A percentile compares a stretch with the other conserved stretches of the same genome.
Conservation (phyloP, 2,797 vertebrate genomes). For the Spondyliosoma cantharus region DNA sequence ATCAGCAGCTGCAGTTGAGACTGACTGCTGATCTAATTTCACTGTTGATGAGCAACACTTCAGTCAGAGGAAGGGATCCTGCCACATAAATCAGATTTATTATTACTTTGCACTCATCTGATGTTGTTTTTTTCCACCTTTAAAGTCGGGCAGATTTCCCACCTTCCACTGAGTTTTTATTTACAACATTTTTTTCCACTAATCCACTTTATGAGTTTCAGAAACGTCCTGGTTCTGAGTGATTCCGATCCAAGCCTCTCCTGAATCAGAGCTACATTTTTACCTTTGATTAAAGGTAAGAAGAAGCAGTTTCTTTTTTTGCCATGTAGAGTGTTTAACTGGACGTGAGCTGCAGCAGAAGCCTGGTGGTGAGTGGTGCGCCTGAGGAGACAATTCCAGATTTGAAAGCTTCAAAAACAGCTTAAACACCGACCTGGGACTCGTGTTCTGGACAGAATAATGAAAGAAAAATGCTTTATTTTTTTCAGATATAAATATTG, state of each 20-base stretch:
- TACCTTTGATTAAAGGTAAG: not conserved
- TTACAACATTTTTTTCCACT: not conserved
- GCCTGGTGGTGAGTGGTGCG: not conserved
- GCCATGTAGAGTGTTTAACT: not conserved
- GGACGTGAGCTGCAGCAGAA: not conserved
- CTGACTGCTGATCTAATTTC: too few relatives aligned
- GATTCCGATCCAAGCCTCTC: too few relatives aligned
- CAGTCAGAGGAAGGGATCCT: too few relatives aligned
- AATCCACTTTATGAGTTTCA: not conserved
- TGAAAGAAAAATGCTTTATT: not conserved
- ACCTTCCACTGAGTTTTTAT: not conserved
- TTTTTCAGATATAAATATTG: too few relatives aligned
- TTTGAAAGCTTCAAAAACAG: conserved; percentile 31
- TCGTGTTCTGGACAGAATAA: not conserved
- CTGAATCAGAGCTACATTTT: conserved; percentile 12
- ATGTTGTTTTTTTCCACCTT: not conserved
- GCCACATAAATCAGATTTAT: too few relatives aligned
- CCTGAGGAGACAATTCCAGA: not conserved
- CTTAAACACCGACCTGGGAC: conserved; percentile 24
- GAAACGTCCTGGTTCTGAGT: not conserved
- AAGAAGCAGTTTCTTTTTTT: not conserved
- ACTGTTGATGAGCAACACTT: too few relatives aligned
- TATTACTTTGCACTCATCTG: not conserved
- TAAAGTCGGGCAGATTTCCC: not conserved
- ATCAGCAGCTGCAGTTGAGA: too few relatives aligned